Evolutionary conservation across 1,140 invertebrate species (phyloP), one percentile per base, ranked within the genome.

Genomic region (Heliothis subflexa): DNA sequence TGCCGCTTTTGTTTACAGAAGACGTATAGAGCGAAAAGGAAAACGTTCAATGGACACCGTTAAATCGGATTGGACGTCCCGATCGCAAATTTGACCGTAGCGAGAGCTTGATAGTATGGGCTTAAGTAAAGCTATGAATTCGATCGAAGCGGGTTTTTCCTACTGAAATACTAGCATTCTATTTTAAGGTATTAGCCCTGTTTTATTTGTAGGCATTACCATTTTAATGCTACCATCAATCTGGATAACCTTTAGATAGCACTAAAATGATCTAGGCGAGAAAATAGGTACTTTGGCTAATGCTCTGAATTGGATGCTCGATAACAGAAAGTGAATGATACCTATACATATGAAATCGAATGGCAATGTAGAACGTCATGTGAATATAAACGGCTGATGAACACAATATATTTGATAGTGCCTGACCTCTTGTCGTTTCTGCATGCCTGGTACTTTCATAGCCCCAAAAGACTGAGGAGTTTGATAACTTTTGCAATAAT

Each of bases 1-100:
- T 77, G 74, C 74, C 47, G 74, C 28, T 66, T 77, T 77, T 77
- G 74, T 77, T 77, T 77, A 77, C 50, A 47, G 50, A 40, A 66
- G 45, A 28, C 47, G 50, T 57, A 61, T 57, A 16, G n/a, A 47
- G 61, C 61, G 28, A 68, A 14, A 55, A 55, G 28, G 50, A 68
- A 68, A 77, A 77, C 47, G 50, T 55, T 77, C 62, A 33, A 77
- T 77, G 61, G 62, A 66, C 59, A 16, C 68, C 74, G 50, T 66
- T 77, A 68, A 66, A 40, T 77, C 25, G 18, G 61, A 77, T 77
- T 77, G 74, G 59, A 55, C 74, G 47, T 64, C 64, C 25, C 33
- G 49, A 45, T 28, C 14, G 49, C n/a, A 70, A 77, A 77, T 68
- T 62, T 77, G 74, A 64, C 61, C 16, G 45, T 77, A 68, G 74